Conservation (phyloP, 2,113 vertebrate genomes). For the Excalfactoria chinensis region DNA sequence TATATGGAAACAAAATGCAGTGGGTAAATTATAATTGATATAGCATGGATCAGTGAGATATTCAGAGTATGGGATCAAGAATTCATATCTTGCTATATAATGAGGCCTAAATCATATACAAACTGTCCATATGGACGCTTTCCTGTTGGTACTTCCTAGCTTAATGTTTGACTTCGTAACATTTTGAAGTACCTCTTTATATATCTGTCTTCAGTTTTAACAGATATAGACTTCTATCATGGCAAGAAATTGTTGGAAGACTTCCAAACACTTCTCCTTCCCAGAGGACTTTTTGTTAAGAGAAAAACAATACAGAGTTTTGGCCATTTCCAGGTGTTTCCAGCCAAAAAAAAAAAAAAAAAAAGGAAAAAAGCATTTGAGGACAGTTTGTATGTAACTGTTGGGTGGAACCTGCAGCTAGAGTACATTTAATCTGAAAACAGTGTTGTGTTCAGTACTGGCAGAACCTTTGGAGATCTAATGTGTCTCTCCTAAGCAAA, state of each 20-base stretch:
- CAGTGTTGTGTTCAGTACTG: neutral
- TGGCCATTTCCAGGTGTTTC: neutral
- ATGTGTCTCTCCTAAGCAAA: neutral
- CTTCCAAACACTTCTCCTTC: neutral
- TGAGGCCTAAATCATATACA: neutral
- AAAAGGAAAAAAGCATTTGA: neutral
- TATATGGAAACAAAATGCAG: neutral
- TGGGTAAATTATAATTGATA: neutral
- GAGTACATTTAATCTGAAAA: neutral
- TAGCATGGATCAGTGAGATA: neutral
- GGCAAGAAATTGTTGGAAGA: neutral
- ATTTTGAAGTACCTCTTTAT: neutral
- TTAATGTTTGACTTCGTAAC: neutral
- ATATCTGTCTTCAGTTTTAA: neutral
- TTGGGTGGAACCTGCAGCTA: neutral
- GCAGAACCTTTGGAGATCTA: neutral
- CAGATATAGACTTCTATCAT: neutral
- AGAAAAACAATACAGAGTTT: neutral
- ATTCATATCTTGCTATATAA: neutral
- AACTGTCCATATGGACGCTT: neutral
- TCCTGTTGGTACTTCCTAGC: neutral
- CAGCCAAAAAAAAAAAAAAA: neutral
- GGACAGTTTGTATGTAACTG: neutral
- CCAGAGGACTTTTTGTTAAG: neutral
- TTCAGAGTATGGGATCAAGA: neutral